Evolutionary conservation across 2,888 invertebrate genomes (phyloP), one percentile per base, ranked within the genome.

Genomic region (Pomacea canaliculata): DNA sequence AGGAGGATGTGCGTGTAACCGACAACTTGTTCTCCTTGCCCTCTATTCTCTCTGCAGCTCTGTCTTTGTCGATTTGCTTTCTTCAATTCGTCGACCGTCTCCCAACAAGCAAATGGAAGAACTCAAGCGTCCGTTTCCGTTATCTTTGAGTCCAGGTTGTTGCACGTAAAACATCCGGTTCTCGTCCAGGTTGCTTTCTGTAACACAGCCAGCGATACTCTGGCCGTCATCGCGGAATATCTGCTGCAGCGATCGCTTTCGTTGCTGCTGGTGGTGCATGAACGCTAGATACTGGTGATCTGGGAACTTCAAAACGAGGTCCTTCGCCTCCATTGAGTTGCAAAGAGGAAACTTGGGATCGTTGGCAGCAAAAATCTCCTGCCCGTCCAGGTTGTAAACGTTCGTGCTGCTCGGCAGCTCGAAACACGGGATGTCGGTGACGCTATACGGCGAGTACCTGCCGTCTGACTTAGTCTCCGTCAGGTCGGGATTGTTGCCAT

Each of bases 371-470:
- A 27, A n/a, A 63, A n/a, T 12, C 7, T 27, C 27, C 16, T 12
- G 9, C 10, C 27, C 18, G 10, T 63, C 63, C 7, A 12, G n/a
- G 63, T 63, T 63, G 12, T 65, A 46, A 51, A 46, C 7, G 19
- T 56, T 16, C 16, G 73, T 10, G 16, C 49, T 46, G 19, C 60
- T 68, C 0, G 74, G 74, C 68, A 73, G 73, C 49, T 69, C 69
- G 19, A 74, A 74, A n/a, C 74, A 74, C 18, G 74, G 74, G 69
- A 69, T 74, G 62, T 74, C 74, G 5, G 74, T 74, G 18, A 69
- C 62, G 18, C 74, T 74, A 62, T 74, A 74, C 13, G 74, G 74
- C 12, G 74, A 74, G 62, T 74, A 74, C 62, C 73, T 73, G 56
- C 73, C 73, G 37, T 73, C 73, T 19, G 68, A 68, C 48, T 73